Conservation (phyloP, 2,797 vertebrate genomes). For the Acanthurus leucopareius region DNA sequence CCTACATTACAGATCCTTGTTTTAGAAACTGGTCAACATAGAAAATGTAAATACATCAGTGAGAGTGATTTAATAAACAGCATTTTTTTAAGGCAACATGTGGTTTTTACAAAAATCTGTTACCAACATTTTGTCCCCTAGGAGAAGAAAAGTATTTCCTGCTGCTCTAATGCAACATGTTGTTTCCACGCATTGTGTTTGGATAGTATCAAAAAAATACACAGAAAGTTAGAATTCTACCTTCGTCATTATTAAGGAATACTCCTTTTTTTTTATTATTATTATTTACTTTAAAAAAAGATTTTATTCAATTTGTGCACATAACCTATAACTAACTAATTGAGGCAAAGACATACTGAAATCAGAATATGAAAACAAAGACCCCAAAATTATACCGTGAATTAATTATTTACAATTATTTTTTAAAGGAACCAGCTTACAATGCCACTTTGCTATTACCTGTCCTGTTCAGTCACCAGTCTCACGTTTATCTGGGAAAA, state of each 20-base stretch:
- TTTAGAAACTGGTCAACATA: constrained; percentile 6
- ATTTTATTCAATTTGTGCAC: no score
- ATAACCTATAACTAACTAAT: no score
- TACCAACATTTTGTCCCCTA: background rate
- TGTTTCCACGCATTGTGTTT: background rate
- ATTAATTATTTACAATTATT: no score
- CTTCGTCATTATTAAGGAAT: background rate
- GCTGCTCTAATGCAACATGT: background rate
- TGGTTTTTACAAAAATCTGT: constrained; percentile 14
- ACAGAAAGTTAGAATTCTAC: background rate
- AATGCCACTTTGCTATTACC: background rate
- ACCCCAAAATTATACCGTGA: no score
- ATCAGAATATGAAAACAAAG: background rate
- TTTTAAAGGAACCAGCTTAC: background rate
- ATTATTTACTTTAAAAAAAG: no score
- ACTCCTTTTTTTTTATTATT: no score
- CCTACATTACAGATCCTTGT: constrained; percentile 14
- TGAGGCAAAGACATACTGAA: no score
- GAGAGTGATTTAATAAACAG: constrained; percentile 3
- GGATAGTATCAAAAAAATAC: background rate
- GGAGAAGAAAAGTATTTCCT: constrained; percentile 7
- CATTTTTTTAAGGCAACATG: constrained; percentile 11
- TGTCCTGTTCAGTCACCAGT: background rate
- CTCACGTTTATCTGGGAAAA: background rate
- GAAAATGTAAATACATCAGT: background rate